phyloP scores from a whole-genome alignment of 1,140 invertebrate genomes.

The Nilaparvata lugens region DNA sequence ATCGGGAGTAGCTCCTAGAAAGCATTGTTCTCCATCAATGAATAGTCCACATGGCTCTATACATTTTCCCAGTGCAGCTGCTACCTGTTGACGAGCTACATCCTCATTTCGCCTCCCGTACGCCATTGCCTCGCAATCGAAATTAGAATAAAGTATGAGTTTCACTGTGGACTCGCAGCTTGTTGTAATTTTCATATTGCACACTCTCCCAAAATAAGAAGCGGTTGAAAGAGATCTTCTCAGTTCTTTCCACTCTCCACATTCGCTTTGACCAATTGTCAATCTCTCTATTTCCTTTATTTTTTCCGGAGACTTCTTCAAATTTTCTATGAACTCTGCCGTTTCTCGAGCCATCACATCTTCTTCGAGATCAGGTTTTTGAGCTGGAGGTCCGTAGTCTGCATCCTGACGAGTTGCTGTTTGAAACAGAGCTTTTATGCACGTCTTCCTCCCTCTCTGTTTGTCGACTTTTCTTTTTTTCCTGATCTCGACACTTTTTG shows the following conservation, averaged over 20 bases:
- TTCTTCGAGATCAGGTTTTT: neutral
- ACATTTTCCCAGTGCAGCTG: neutral
- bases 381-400: neutral
- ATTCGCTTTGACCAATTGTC: neutral
- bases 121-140: neutral
- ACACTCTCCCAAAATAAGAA: slow-evolving; percentile 33
- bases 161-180: slow-evolving; percentile 23
- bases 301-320: neutral
- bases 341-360: neutral
- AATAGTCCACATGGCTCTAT: slow-evolving; percentile 33
- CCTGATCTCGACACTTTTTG: neutral
- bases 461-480: neutral
- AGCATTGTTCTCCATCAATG: slow-evolving; percentile 29
- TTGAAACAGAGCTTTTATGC: neutral
- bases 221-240: slow-evolving; percentile 32
- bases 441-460: neutral
- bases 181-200: slow-evolving; percentile 25
- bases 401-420: neutral
- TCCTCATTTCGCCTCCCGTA: slow-evolving; percentile 9
- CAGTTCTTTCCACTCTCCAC: slow-evolving; percentile 21
- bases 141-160: neutral
- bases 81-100: neutral
- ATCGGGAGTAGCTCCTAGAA: slow-evolving; percentile 36
- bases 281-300: neutral
- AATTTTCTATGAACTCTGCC: neutral